A percentile compares a stretch with the other conserved stretches of the same genome.
phyloP scores from a whole-genome alignment of 2,797 vertebrate genomes.

The Cuculus canorus region DNA sequence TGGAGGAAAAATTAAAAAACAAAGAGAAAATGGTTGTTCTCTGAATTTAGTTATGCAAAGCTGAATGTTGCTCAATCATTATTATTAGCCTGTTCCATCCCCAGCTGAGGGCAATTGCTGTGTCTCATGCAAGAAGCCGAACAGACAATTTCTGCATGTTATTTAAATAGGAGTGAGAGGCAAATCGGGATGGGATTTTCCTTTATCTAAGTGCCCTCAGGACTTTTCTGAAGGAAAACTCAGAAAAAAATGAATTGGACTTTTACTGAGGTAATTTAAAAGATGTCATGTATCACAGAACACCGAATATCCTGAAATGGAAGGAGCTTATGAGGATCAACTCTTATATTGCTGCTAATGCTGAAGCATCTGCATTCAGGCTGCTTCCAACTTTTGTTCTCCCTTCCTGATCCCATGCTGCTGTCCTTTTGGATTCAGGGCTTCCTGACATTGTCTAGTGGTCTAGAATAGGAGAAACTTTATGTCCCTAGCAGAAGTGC shows the following conservation, averaged over 20 bases:
- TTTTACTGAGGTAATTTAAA: neutral
- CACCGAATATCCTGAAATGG: neutral
- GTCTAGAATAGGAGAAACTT: neutral
- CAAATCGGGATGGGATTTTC: neutral
- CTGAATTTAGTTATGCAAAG: conserved; percentile 16
- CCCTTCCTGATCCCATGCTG: neutral
- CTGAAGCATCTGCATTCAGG: neutral
- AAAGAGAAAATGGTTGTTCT: neutral
- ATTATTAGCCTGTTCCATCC: neutral
- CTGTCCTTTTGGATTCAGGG: neutral
- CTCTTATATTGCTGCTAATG: neutral
- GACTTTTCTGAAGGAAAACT: neutral
- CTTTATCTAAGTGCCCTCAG: neutral
- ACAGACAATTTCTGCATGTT: neutral
- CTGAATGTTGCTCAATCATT: neutral
- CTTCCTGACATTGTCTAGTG: neutral
- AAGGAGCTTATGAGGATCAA: neutral
- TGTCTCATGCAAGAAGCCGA: conserved; percentile 13
- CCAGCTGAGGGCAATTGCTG: neutral
- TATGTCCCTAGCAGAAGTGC: neutral
- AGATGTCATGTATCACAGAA: neutral
- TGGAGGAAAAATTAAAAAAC: neutral
- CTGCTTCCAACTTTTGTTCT: neutral
- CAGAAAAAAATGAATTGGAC: neutral
- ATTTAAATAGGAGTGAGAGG: neutral